phyloP scores from a whole-genome alignment of 1,140 invertebrate genomes.

The Brachionus rubens region DNA sequence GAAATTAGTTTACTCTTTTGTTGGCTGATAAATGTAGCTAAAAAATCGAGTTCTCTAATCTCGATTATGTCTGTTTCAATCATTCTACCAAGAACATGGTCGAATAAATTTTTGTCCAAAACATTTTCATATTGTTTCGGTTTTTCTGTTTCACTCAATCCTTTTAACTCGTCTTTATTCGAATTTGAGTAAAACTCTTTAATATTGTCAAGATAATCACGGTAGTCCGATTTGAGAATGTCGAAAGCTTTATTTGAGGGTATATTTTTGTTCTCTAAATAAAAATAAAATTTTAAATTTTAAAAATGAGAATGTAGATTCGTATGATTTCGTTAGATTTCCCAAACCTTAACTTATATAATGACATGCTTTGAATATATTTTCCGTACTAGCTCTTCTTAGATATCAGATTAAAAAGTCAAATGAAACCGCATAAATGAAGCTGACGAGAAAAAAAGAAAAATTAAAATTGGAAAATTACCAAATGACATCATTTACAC shows the following conservation, averaged over 20 bases:
- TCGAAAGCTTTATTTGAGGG: slow-evolving; percentile 35
- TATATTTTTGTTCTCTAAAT: not conserved
- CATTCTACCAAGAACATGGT: not conserved
- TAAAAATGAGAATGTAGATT: no score
- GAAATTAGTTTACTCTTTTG: not conserved
- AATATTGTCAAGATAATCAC: not conserved
- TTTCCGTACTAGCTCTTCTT: no score
- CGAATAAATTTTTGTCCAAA: not conserved
- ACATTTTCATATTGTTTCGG: not conserved
- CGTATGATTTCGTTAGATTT: no score
- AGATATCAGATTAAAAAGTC: no score
- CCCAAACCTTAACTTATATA: no score
- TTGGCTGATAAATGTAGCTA: not conserved
- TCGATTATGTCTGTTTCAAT: not conserved
- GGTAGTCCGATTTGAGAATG: not conserved
- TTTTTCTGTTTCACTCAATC: not conserved
- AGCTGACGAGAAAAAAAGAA: no score
- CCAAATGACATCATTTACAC: no score
- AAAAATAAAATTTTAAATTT: not conserved
- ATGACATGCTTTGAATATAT: no score
- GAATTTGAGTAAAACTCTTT: not conserved
- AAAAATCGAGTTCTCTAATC: not conserved
- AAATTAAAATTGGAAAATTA: no score
- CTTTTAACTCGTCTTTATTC: not conserved
- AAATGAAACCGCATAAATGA: no score